Percentiles rank a stretch among this genome's conserved stretches.
Evolutionary conservation across 2,113 vertebrate genomes (phyloP).

Genomic region (Glaucomys volans): DNA sequence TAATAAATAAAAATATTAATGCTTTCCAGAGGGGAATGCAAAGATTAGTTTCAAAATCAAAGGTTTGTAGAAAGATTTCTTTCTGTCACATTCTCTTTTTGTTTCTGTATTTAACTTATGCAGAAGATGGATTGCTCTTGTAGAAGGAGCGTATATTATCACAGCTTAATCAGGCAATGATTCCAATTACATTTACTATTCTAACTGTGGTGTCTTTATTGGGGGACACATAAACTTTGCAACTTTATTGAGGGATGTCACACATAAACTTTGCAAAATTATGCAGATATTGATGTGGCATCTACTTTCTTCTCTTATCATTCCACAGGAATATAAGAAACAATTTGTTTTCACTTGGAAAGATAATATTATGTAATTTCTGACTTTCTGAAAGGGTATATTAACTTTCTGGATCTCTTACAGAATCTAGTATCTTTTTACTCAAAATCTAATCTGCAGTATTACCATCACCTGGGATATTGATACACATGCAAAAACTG

Average conservation of each 20-base stretch:
- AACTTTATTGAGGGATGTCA: neutral
- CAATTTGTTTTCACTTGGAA: neutral
- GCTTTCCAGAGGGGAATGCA: neutral
- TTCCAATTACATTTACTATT: neutral
- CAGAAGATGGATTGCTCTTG: neutral
- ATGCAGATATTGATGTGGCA: neutral
- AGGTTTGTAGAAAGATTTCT: neutral
- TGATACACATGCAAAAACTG: neutral
- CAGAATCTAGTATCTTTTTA: constrained; percentile 8
- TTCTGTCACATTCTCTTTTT: constrained; percentile 37
- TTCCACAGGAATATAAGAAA: neutral
- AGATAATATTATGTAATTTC: neutral
- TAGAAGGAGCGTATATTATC: constrained; percentile 1
- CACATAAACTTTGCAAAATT: neutral
- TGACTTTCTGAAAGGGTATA: neutral
- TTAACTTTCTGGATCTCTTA: neutral
- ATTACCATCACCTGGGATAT: neutral
- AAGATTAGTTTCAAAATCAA: neutral
- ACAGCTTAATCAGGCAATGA: neutral
- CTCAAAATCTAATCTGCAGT: neutral
- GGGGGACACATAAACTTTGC: neutral
- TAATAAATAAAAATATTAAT: constrained; percentile 19
- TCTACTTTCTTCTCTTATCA: neutral
- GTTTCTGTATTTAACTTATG: neutral
- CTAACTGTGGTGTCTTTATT: neutral